These are phyloP conservation scores for Scrobipalpa atriplicella DNA, from an alignment of 2,888 invertebrate genomes.

Conservation along the genomic window DNA sequence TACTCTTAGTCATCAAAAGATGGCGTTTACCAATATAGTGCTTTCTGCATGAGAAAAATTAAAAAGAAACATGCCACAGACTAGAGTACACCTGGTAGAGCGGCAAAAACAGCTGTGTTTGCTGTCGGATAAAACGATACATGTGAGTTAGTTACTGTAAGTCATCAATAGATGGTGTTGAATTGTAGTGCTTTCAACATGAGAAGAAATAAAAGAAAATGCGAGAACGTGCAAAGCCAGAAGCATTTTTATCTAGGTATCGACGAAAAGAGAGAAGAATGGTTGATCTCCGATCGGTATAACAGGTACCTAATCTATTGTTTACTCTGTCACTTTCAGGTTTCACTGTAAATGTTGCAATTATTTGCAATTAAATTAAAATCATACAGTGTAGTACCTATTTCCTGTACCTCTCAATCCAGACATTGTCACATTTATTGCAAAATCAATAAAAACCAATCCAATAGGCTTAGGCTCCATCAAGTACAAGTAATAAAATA, in stretches of 20 bases:
- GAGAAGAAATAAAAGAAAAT: too few relatives aligned
- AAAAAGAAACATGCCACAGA: constrained; percentile 78
- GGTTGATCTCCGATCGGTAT: too few relatives aligned
- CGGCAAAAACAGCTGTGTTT: constrained; percentile 90
- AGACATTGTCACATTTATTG: neutral
- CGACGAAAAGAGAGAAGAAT: too few relatives aligned
- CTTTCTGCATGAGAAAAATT: too few relatives aligned
- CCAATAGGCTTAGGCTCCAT: neutral
- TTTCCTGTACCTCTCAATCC: neutral
- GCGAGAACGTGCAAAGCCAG: too few relatives aligned
- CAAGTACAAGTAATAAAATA: constrained; percentile 1
- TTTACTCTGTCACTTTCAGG: too few relatives aligned
- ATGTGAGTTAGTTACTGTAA: constrained; percentile 67
- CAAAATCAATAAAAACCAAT: neutral
- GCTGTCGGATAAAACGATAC: constrained; percentile 87
- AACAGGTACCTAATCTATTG: too few relatives aligned
- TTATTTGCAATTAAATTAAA: neutral
- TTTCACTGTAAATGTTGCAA: too few relatives aligned
- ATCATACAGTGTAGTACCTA: neutral
- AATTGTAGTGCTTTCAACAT: too few relatives aligned
- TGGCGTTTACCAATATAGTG: neutral
- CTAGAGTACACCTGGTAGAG: constrained; percentile 87
- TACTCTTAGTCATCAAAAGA: neutral
- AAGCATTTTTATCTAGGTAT: too few relatives aligned
- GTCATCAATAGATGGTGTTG: neutral